Conservation (phyloP, 2,888 invertebrate genomes). For the Lasioglossum leucozonium region DNA sequence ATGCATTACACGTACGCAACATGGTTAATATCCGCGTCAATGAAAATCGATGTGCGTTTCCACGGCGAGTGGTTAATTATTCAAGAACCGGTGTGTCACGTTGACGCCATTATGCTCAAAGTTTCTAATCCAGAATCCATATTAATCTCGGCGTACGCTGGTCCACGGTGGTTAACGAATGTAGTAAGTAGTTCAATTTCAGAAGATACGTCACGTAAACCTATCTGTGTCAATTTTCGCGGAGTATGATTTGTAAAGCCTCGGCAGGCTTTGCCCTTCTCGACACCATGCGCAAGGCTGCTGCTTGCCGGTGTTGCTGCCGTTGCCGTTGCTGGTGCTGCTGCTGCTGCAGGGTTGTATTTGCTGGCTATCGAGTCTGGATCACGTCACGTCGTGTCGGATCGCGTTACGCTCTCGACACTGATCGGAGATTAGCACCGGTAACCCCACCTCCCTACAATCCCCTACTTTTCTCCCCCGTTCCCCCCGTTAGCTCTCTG, state of each 20-base stretch:
- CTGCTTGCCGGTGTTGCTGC: background rate
- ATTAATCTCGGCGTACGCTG: slow-evolving; percentile 47
- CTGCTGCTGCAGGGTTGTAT: slow-evolving; percentile 69
- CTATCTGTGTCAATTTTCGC: slow-evolving; percentile 66
- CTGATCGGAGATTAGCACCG: slow-evolving; percentile 83
- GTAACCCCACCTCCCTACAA: slow-evolving; percentile 52
- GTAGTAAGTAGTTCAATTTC: slow-evolving; percentile 68
- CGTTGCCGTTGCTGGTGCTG: background rate
- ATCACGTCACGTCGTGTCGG: slow-evolving; percentile 83
- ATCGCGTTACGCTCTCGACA: slow-evolving; percentile 84
- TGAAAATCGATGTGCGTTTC: slow-evolving; percentile 4
- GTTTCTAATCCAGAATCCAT: slow-evolving; percentile 17
- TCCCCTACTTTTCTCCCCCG: slow-evolving; percentile 50
- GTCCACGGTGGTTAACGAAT: slow-evolving; percentile 1
- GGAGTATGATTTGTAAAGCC: slow-evolving; percentile 68
- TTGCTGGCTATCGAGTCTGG: slow-evolving; percentile 80
- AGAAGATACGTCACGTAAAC: slow-evolving; percentile 69
- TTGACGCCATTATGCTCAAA: background rate
- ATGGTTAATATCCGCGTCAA: background rate
- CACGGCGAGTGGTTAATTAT: background rate
- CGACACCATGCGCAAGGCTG: slow-evolving; percentile 66
- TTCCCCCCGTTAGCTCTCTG: slow-evolving; percentile 21
- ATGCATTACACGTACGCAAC: background rate
- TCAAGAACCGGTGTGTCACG: background rate
- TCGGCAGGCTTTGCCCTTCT: slow-evolving; percentile 69